Conservation (phyloP, 2,888 invertebrate genomes). For the Drosophila conformis region DNA sequence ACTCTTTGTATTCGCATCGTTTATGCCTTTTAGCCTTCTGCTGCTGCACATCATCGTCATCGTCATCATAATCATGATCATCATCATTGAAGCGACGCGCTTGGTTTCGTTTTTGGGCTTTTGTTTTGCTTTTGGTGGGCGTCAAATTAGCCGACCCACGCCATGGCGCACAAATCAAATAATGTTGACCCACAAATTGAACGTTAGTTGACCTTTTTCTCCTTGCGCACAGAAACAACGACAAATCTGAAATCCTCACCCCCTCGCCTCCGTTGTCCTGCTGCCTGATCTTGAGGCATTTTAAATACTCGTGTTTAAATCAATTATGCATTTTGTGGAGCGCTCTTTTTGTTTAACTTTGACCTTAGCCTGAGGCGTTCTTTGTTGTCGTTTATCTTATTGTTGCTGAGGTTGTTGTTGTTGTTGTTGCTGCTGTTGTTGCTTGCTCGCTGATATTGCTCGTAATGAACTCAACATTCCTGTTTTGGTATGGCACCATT, state of each 20-base stretch:
- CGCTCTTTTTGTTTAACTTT: constrained; percentile 73
- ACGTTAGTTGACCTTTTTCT: constrained; percentile 76
- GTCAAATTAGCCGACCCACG: constrained; percentile 76
- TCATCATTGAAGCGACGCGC: constrained; percentile 32
- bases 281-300: constrained; percentile 26
- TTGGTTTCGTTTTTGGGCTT: constrained; percentile 45
- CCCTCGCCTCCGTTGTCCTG: constrained; percentile 11
- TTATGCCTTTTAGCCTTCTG: constrained; percentile 24
- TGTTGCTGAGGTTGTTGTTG: constrained; percentile 22
- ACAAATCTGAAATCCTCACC: constrained; percentile 12
- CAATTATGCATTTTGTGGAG: constrained; percentile 79
- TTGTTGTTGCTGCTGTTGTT: not conserved
- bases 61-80: constrained; percentile 6
- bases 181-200: constrained; percentile 78
- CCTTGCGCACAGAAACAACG: constrained; percentile 37
- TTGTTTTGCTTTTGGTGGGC: constrained; percentile 62
- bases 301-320: constrained; percentile 74
- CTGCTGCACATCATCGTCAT: constrained; percentile 9
- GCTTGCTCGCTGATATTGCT: constrained; percentile 41
- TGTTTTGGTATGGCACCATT: constrained; percentile 77
- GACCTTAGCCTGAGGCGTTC: constrained; percentile 74
- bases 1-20: constrained; percentile 7
- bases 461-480: constrained; percentile 69
- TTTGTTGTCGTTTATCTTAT: constrained; percentile 60
- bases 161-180: constrained; percentile 75